Percentiles rank a stretch among this genome's conserved stretches.
Evolutionary conservation across 2,888 invertebrate species (phyloP).

Genomic region (Drosophila antonietae): DNA sequence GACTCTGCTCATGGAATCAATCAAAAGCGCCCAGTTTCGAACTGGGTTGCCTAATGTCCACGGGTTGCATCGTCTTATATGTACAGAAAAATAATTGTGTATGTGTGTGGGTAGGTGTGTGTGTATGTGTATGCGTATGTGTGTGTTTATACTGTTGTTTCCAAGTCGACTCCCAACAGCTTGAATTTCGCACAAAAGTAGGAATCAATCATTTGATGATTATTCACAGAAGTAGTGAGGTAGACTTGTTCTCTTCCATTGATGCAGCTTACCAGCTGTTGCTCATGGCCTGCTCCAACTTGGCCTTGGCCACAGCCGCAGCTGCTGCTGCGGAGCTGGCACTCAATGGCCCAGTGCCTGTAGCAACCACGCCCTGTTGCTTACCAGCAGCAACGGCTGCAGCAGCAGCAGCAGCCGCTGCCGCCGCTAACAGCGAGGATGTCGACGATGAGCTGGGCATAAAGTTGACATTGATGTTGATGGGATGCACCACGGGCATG

Average conservation of each 20-base stretch:
- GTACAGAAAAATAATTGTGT: conserved; percentile 18
- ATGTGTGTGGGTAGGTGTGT: neutral
- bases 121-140: neutral
- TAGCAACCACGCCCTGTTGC: conserved; percentile 55
- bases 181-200: conserved; percentile 37
- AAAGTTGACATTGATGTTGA: conserved; percentile 95
- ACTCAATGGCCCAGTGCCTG: conserved; percentile 48
- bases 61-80: conserved; percentile 13
- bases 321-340: conserved; percentile 55
- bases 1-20: conserved; percentile 28
- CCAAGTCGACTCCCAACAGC: conserved; percentile 26
- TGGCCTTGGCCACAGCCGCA: conserved; percentile 77
- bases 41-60: conserved; percentile 7
- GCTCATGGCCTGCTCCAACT: conserved; percentile 82
- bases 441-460: conserved; percentile 78
- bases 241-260: conserved; percentile 75
- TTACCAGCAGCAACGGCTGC: conserved; percentile 76
- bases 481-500: conserved; percentile 90
- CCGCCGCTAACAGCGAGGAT: conserved; percentile 70
- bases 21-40: conserved; percentile 20
- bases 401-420: conserved; percentile 75
- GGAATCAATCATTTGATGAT: conserved; percentile 79
- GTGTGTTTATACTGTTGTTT: conserved; percentile 29
- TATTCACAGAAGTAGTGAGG: conserved; percentile 83
- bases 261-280: conserved; percentile 82